Base-by-base conservation (phyloP, 2,797 vertebrate species). In the Ptychadena robeensis region DNA sequence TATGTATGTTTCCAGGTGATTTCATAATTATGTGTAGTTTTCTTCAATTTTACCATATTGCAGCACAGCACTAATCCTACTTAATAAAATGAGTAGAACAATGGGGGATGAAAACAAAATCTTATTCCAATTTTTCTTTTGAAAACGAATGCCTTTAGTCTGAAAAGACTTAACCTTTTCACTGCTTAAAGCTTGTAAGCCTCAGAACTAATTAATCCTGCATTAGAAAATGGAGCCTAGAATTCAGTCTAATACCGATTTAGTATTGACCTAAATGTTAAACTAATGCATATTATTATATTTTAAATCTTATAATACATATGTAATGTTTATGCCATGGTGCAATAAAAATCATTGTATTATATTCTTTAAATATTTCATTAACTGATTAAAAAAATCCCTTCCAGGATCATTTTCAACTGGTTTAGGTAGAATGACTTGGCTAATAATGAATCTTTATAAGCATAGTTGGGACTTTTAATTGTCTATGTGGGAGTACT, bases 61-160 rank as follows among this genome's bases (percentile, higher is more conserved):
- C 89, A 76, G 72, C 88, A 84, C 31, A 86, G 68, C 35, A 87
- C 86, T 53, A 59, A 88, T 68, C 10, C 27, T 89, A 44, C 87
- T 89, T 88, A 86, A 80, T 85, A 74, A 75, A 69, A 81, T 59
- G 85, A 88, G 89, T 81, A 71, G 82, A 80, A 85, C 82, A 85
- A 85, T 75, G 72, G 82, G 82, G 64, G 77, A 80, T 70, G 48
- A 79, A 80, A 85, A 85, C 53, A 80, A 85, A 80, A 79, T 85
- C 38, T 63, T 73, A 53, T 68, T 69, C 35, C 71, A 75, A 71
- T 64, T 80, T 85, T 85, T 73, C 9, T 70, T 79, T 18, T 30
- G n/a, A 80, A 79, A 74, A 79, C 12, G 79, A 68, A 80, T 4
- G 53, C 12, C 14, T 80, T 75, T 85, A 70, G 35, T 63, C 69